A percentile compares a stretch with the other conserved stretches of the same genome.
phyloP scores from a whole-genome alignment of 2,888 invertebrate species.

The Drosophila borborema region DNA sequence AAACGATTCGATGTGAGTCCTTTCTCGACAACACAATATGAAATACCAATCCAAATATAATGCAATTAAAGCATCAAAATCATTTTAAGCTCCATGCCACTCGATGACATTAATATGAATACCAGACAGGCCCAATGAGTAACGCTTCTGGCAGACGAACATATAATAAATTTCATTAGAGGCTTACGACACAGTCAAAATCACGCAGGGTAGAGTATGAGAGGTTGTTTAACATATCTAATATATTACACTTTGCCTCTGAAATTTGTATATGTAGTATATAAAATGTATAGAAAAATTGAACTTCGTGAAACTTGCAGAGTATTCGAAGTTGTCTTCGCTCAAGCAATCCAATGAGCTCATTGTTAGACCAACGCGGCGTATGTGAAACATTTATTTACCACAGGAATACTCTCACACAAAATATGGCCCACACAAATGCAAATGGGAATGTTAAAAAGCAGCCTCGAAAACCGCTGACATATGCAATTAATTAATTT shows the following conservation, averaged over 20 bases:
- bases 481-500: constrained; percentile 78
- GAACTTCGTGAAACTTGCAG: background rate
- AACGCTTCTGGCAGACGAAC: constrained; percentile 14
- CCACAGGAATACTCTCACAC: constrained; percentile 38
- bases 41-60: constrained; percentile 13
- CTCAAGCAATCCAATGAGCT: background rate
- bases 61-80: constrained; percentile 34
- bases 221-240: background rate
- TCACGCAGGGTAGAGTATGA: background rate
- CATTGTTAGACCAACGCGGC: constrained; percentile 19
- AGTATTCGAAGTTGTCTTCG: constrained; percentile 14
- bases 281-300: background rate
- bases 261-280: too few species aligned
- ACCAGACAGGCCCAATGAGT: constrained; percentile 14
- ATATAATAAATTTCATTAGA: background rate
- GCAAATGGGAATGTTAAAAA: constrained; percentile 52
- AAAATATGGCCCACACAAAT: constrained; percentile 44
- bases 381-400: constrained; percentile 50
- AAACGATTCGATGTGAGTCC: constrained; percentile 24
- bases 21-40: constrained; percentile 3
- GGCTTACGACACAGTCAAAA: background rate
- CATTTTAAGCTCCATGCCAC: constrained; percentile 5
- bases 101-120: constrained; percentile 35
- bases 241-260: background rate
- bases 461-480: constrained; percentile 67